Conservation (phyloP, 2,113 vertebrate species). For the Proterorhinus semilunaris region DNA sequence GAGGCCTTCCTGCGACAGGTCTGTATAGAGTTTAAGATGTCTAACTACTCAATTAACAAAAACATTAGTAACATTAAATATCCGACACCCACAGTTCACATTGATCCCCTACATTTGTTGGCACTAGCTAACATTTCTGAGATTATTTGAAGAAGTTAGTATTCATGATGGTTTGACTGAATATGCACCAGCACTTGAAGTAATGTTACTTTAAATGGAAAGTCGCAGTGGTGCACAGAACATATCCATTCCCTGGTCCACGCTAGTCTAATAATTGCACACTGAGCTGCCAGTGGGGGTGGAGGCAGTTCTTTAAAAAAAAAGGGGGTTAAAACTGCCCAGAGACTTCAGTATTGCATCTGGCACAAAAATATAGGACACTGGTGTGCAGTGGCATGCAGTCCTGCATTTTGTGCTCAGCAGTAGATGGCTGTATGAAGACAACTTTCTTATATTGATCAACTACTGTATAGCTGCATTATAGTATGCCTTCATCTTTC, state of each 20-base stretch:
- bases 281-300: constrained; percentile 37
- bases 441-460: background rate
- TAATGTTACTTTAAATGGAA: too few species aligned
- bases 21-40: constrained; percentile 22
- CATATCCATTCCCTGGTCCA: background rate
- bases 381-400: background rate
- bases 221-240: too few species aligned
- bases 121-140: too few species aligned
- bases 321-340: constrained; percentile 21
- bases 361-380: constrained; percentile 16
- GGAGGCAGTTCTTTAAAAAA: constrained; percentile 11
- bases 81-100: too few species aligned
- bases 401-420: constrained; percentile 12
- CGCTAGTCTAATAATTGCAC: constrained; percentile 43
- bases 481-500: background rate
- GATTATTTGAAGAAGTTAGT: too few species aligned
- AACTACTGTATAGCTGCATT: background rate
- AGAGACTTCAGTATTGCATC: background rate
- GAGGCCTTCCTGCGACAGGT: constrained; percentile 98
- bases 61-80: too few species aligned
- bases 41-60: too few species aligned
- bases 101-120: too few species aligned
- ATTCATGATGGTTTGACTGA: too few species aligned
- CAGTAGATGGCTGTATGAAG: background rate
- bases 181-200: too few species aligned